These are phyloP conservation scores for Biston stratarius DNA, from an alignment of 2,888 invertebrate species.

Conservation along the genomic window DNA sequence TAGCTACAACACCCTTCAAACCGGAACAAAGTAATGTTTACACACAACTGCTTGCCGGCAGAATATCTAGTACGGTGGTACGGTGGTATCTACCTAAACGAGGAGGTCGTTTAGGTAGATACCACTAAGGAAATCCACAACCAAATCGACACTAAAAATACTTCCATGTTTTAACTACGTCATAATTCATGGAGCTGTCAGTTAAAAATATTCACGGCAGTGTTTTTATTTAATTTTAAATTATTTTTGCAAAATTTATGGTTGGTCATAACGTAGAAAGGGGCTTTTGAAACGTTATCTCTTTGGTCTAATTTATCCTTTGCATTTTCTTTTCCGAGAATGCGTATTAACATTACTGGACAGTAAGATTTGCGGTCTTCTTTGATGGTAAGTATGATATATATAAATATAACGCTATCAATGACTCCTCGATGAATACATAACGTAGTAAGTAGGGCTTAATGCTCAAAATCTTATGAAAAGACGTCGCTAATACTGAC, in stretches of 20 bases:
- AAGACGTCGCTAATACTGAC: background rate
- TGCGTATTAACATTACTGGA: slow-evolving; percentile 8
- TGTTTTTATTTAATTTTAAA: slow-evolving; percentile 38
- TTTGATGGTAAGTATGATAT: background rate
- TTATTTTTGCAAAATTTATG: slow-evolving; percentile 37
- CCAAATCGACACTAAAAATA: slow-evolving; percentile 8
- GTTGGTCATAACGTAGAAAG: slow-evolving; percentile 29
- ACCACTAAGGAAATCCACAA: too few relatives aligned
- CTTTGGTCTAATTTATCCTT: slow-evolving; percentile 17
- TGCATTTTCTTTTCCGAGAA: slow-evolving; percentile 14
- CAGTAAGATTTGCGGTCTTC: slow-evolving; percentile 8
- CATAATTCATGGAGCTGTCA: slow-evolving; percentile 36
- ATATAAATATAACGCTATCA: background rate
- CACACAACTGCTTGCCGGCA: too few relatives aligned
- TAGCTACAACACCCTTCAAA: too few relatives aligned
- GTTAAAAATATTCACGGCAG: slow-evolving; percentile 33
- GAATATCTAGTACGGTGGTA: too few relatives aligned
- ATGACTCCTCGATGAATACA: background rate
- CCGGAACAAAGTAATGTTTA: too few relatives aligned
- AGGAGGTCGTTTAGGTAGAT: too few relatives aligned
- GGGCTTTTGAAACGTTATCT: slow-evolving; percentile 31
- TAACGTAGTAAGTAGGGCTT: background rate
- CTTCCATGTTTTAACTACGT: slow-evolving; percentile 27
- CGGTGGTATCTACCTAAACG: too few relatives aligned
- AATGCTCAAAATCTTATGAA: background rate